Evolutionary conservation across 2,888 invertebrate genomes (phyloP).

Genomic region (Sphecodes monilicornis): DNA sequence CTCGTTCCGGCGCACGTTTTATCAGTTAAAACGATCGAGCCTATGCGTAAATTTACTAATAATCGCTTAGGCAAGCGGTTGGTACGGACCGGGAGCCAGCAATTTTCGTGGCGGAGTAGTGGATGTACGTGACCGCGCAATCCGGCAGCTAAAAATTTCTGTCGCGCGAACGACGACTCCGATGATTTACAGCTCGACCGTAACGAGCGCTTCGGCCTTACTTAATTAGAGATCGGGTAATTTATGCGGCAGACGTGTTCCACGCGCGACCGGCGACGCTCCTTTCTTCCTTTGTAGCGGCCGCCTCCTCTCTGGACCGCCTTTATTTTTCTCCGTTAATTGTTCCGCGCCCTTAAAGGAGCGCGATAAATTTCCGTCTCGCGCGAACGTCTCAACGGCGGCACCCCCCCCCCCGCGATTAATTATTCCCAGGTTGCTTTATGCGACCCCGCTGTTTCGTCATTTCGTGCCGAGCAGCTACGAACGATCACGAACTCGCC

Average conservation of each 20-base stretch:
- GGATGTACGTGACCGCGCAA: conserved; percentile 41
- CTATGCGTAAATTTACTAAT: conserved; percentile 29
- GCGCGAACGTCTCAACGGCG: conserved; percentile 3
- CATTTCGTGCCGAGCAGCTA: neutral
- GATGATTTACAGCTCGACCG: conserved; percentile 67
- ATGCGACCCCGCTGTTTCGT: conserved; percentile 15
- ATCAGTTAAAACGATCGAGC: conserved; percentile 11
- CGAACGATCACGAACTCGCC: conserved; percentile 10
- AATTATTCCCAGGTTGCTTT: conserved; percentile 42
- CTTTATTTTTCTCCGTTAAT: conserved; percentile 60
- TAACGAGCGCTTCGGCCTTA: conserved; percentile 67
- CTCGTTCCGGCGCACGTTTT: neutral
- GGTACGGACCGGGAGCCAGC: neutral
- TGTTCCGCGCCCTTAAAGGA: conserved; percentile 50
- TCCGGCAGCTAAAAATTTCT: conserved; percentile 53
- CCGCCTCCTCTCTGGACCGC: neutral
- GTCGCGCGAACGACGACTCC: conserved; percentile 30
- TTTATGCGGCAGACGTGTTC: conserved; percentile 67
- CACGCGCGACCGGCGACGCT: conserved; percentile 29
- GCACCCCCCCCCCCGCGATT: conserved; percentile 13
- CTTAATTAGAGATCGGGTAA: conserved; percentile 71
- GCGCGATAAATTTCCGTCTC: conserved; percentile 43
- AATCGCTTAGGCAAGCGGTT: neutral
- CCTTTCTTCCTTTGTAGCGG: conserved; percentile 30
- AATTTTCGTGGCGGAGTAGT: conserved; percentile 19